Evolutionary conservation across 2,888 invertebrate species (phyloP).

Genomic region (Mythimna pallens): DNA sequence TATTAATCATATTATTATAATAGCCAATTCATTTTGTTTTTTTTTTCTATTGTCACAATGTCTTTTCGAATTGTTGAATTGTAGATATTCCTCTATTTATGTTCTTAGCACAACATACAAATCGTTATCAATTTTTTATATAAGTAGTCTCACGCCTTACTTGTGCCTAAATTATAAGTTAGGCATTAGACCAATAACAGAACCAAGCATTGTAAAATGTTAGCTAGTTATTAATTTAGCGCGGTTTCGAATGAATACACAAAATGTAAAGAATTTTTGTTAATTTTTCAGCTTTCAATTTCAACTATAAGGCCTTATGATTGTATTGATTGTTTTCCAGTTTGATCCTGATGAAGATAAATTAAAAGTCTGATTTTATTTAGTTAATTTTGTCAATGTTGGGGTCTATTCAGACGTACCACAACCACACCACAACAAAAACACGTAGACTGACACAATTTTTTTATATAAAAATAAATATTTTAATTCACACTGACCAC

Average conservation of each 20-base stretch:
- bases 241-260: background rate
- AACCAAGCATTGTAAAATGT: background rate
- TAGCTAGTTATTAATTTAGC: background rate
- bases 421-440: too few relatives aligned
- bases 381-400: too few relatives aligned
- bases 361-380: too few relatives aligned
- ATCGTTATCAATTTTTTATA: background rate
- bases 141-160: background rate
- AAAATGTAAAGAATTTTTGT: background rate
- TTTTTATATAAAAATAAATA: too few relatives aligned
- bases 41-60: slow-evolving; percentile 16
- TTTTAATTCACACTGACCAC: too few relatives aligned
- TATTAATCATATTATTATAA: slow-evolving; percentile 1
- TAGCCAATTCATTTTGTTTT: background rate
- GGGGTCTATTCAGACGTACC: too few relatives aligned
- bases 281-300: background rate
- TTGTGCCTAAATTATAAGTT: slow-evolving; percentile 15
- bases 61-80: background rate
- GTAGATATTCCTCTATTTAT: slow-evolving; percentile 1
- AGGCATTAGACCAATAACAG: slow-evolving; percentile 5
- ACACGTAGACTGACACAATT: too few relatives aligned
- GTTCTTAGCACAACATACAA: background rate
- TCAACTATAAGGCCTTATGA: background rate
- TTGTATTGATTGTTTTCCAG: background rate
- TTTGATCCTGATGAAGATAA: background rate